Evolutionary conservation across 2,888 invertebrate genomes (phyloP).

Genomic region (Drepanosiphum platanoidis): DNA sequence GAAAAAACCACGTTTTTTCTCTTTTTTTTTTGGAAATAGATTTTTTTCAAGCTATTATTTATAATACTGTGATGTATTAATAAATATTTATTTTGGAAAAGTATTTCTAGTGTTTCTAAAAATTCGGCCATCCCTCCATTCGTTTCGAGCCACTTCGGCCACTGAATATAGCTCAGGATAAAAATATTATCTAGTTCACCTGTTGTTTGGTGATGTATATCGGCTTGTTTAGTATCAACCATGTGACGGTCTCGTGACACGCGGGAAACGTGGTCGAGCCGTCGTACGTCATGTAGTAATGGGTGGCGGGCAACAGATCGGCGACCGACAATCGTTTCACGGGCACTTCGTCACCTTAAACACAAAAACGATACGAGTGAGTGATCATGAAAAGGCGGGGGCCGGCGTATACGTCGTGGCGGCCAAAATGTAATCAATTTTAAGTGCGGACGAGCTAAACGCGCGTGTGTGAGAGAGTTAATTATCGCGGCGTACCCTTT

Average conservation of each 20-base stretch:
- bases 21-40: too few species aligned
- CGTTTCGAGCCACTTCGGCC: too few species aligned
- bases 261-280: slow-evolving; percentile 97
- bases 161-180: too few species aligned
- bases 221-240: slow-evolving; percentile 97
- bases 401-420: background rate
- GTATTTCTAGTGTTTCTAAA: too few species aligned
- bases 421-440: background rate
- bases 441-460: background rate
- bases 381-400: background rate
- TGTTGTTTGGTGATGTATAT: slow-evolving; percentile 98
- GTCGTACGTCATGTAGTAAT: slow-evolving; percentile 98
- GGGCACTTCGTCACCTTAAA: slow-evolving; percentile 83
- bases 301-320: slow-evolving; percentile 89
- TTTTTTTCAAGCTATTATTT: too few species aligned
- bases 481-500: background rate
- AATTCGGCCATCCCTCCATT: too few species aligned
- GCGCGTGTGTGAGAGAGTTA: too few species aligned
- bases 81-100: too few species aligned
- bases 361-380: background rate
- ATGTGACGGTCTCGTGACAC: slow-evolving; percentile 98
- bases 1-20: too few species aligned
- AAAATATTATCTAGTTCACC: slow-evolving; percentile 71
- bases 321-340: slow-evolving; percentile 87
- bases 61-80: too few species aligned